Evolutionary conservation across 2,113 vertebrate genomes (phyloP), one percentile per base, ranked within the genome.

Genomic region (Leptocoma aspasia): DNA sequence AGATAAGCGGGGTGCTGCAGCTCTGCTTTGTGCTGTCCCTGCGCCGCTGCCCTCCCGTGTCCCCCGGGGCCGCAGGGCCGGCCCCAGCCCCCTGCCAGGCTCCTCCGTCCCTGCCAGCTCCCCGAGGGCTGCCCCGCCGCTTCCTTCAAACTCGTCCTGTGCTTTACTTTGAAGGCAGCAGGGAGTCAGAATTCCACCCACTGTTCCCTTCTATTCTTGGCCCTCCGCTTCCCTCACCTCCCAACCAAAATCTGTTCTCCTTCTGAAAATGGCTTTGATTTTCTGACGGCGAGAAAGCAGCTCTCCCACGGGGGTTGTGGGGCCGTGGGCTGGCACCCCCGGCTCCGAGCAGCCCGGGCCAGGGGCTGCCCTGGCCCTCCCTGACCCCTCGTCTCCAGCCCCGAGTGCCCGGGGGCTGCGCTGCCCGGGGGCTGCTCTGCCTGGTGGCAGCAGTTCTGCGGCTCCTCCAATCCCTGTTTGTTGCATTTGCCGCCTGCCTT

Each of bases 121-220:
- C 78, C 68, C 15, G 26, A 65, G 89, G 57, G 66, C 94, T 60
- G 90, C 60, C 50, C 84, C 7, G 12, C 92, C 85, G 88, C 87
- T 79, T 92, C 71, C 82, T 72, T 73, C 57, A 86, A 95, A 92
- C 89, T 87, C 80, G 92, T 91, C 95, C 96, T 86, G 82, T 86
- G 71, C 94, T 95, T 96, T 52, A 80, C 93, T 96, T 92, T 69
- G 91, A 95, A 94, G 80, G 81, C 94, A 76, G 96, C 94, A 92
- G 94, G 92, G 92, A 96, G 73, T 89, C 89, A 94, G 90, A 94
- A 94, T 94, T 64, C 86, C 96, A 45, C 96, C 97, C 83, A 96
- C 96, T 53, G 86, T 91, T 96, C 95, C 66, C 89, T 95, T 95
- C 96, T 97, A 97, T 97, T 97, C 95, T 94, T 93, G 94, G 96